Base-by-base conservation (phyloP, 2,888 invertebrate genomes). In the Cataglyphis cursor region DNA sequence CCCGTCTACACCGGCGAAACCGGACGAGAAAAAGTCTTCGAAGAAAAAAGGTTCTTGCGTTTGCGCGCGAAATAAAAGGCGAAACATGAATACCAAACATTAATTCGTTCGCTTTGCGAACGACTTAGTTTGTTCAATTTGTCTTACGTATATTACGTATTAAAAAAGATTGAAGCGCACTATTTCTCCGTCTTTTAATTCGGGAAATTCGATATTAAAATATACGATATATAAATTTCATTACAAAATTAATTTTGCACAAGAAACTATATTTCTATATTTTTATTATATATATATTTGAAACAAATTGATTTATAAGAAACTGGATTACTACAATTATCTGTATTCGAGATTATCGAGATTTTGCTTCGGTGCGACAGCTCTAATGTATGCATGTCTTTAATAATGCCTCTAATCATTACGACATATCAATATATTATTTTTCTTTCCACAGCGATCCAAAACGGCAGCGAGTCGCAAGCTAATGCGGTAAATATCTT, bases 381-480 rank as follows among this genome's bases (percentile, higher is more conserved):
- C 48, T 48, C 12, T 61, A 18, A 31, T 15, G 44, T 74, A 24
- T 51, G 48, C 51, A 18, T 38, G 24, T 35, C 6, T 44, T 10
- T 0, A 62, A 24, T 9, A 28, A 28, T 28, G 28, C 28, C 28
- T 28, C 28, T 57, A 12, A 66, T 73, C 0, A 59, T 66, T 24
- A 35, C 12, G 10, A 57, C 35, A 48, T 54, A 44, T 3, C 41
- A 81, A 78, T 54, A 65, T 57, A 75, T 73, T 80, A 61, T 86
- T 72, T 83, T 59, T 82, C 21, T 81, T 90, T 95, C 96, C 95
- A 89, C 96, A 98, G 98, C 97, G 95, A 97, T 97, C 54, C 97
- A 97, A 94, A 97, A 97, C 92, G 98, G 98, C 92, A 97, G 97
- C 94, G 97, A 97, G 94, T 97, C 97, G 78, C 97, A 97, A 95